A percentile compares a stretch with the other conserved stretches of the same genome.
phyloP scores from a whole-genome alignment of 2,797 vertebrate species.

The Vespertilio murinus region DNA sequence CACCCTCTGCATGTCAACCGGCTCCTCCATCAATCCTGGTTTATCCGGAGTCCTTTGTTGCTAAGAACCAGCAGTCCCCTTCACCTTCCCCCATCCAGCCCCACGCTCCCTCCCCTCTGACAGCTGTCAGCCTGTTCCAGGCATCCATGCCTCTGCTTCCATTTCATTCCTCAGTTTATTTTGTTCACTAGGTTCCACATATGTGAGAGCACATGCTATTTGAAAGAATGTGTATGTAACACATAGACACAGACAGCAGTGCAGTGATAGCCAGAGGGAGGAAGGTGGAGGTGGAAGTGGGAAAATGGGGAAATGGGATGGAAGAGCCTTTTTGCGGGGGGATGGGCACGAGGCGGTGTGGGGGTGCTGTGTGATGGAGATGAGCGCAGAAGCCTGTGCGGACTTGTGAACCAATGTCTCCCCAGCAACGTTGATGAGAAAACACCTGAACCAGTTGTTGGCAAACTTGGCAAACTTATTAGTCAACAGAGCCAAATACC shows the following conservation, averaged over 20 bases:
- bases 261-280: background rate
- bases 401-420: background rate
- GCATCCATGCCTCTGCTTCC: background rate
- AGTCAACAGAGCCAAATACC: too few relatives aligned
- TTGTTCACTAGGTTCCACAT: background rate
- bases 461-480: too few relatives aligned
- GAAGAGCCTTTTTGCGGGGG: background rate
- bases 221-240: background rate
- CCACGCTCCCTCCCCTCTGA: too few relatives aligned
- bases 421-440: background rate
- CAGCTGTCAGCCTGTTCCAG: background rate
- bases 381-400: background rate
- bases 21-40: background rate
- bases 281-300: background rate
- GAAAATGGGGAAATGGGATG: background rate
- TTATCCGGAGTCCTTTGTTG: background rate
- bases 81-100: background rate
- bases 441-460: background rate
- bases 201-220: background rate
- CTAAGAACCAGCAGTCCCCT: background rate
- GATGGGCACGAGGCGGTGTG: background rate
- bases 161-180: background rate
- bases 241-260: background rate
- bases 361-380: too few relatives aligned
- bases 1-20: background rate